Conservation (phyloP, 2,113 vertebrate species). For the Sapajus apella region DNA sequence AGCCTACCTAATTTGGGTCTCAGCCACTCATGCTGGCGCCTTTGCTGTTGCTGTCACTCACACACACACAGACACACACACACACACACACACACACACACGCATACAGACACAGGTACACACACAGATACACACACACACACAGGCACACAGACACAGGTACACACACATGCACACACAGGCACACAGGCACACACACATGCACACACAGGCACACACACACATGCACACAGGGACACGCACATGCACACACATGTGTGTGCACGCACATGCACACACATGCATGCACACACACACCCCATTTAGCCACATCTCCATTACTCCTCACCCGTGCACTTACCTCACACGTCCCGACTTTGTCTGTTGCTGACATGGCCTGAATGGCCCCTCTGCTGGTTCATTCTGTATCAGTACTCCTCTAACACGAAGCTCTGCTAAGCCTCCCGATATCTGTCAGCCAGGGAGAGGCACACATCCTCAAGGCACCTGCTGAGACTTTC, state of each 20-base stretch:
- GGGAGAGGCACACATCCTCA: neutral
- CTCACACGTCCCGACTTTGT: neutral
- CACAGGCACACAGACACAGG: rapidly evolving
- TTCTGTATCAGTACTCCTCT: too few species aligned
- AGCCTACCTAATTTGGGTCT: neutral
- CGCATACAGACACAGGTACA: too few species aligned
- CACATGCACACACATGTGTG: rapidly evolving
- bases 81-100: too few species aligned
- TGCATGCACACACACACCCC: too few species aligned
- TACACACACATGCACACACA: rapidly evolving
- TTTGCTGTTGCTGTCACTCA: neutral
- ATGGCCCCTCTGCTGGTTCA: rapidly evolving
- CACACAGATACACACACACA: too few species aligned
- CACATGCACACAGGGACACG: too few species aligned
- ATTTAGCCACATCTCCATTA: too few species aligned
- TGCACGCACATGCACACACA: too few species aligned
- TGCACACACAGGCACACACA: neutral
- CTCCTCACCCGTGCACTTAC: neutral
- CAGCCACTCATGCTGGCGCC: neutral
- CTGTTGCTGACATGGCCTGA: neutral
- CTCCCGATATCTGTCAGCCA: neutral
- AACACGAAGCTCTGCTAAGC: neutral
- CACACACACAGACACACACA: too few species aligned
- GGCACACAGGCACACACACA: neutral
- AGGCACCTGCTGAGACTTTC: rapidly evolving